Evolutionary conservation across 2,888 invertebrate species (phyloP).

Genomic region (Caenorhabditis wallacei): DNA sequence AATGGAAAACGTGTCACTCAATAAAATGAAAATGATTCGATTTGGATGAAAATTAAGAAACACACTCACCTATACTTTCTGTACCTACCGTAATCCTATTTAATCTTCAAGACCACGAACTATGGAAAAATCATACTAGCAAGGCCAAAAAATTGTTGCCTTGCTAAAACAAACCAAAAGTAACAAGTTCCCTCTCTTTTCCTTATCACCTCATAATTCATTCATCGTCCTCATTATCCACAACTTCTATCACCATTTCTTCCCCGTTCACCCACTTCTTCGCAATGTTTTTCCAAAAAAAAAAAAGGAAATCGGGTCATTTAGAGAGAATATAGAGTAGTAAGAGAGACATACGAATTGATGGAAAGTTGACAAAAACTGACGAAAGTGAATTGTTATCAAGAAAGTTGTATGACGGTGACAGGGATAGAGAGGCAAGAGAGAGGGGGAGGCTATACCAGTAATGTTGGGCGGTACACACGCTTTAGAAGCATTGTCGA

Average conservation of each 20-base stretch:
- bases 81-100: too few species aligned
- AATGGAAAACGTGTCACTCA: too few species aligned
- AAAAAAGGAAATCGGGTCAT: conserved; percentile 28
- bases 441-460: conserved; percentile 23
- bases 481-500: neutral
- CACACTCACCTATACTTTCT: too few species aligned
- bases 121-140: too few species aligned
- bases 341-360: conserved; percentile 38
- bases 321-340: neutral
- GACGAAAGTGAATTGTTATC: conserved; percentile 63
- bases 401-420: conserved; percentile 48
- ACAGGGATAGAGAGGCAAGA: conserved; percentile 4
- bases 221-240: conserved; percentile 37
- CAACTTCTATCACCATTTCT: neutral
- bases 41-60: too few species aligned
- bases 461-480: conserved; percentile 37
- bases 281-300: conserved; percentile 30
- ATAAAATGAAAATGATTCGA: too few species aligned
- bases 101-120: too few species aligned
- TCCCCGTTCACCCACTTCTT: conserved; percentile 21
- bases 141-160: neutral
- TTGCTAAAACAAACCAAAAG: neutral
- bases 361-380: conserved; percentile 64
- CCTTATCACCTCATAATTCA: conserved; percentile 56
- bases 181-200: neutral